These are phyloP conservation scores for Agriotes lineatus DNA, from an alignment of 2,888 invertebrate genomes.

Conservation along the genomic window DNA sequence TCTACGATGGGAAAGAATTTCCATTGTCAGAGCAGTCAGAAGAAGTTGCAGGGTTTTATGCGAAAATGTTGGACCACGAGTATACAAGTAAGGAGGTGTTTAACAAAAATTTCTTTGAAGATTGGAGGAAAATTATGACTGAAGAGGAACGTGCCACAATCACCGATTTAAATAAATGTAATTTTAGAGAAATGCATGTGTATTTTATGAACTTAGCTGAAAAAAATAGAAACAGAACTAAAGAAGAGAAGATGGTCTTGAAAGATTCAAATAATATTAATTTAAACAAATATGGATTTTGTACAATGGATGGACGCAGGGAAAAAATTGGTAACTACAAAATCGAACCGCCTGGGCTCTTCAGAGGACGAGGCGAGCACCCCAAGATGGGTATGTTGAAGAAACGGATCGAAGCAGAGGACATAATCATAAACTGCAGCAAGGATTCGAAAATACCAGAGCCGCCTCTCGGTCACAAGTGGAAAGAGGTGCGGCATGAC, in stretches of 20 bases:
- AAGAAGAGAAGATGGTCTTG: not conserved
- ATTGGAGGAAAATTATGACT: conserved; percentile 96
- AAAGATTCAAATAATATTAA: not conserved
- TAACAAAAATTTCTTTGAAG: conserved; percentile 93
- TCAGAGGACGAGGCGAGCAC: conserved; percentile 80
- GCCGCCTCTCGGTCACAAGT: conserved; percentile 91
- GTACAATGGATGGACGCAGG: not conserved
- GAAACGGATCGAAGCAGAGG: conserved; percentile 91
- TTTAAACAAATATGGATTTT: not conserved
- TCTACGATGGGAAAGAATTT: conserved; percentile 91
- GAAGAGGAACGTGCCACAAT: conserved; percentile 86
- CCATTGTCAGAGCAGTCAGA: conserved; percentile 84
- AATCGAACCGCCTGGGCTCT: conserved; percentile 71
- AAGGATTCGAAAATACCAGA: conserved; percentile 87
- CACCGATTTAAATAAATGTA: conserved; percentile 87
- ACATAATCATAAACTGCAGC: conserved; percentile 97
- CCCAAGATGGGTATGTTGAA: conserved; percentile 81
- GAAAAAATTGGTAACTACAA: not conserved
- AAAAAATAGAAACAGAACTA: not conserved
- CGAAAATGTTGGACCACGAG: conserved; percentile 95
- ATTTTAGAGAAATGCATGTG: conserved; percentile 90
- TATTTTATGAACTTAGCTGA: conserved; percentile 72
- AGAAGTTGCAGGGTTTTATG: conserved; percentile 97
- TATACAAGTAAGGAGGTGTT: not conserved
- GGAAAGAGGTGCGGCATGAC: conserved; percentile 97